Evolutionary conservation across 1,140 invertebrate species (phyloP).

Genomic region (Drosophila parvula): DNA sequence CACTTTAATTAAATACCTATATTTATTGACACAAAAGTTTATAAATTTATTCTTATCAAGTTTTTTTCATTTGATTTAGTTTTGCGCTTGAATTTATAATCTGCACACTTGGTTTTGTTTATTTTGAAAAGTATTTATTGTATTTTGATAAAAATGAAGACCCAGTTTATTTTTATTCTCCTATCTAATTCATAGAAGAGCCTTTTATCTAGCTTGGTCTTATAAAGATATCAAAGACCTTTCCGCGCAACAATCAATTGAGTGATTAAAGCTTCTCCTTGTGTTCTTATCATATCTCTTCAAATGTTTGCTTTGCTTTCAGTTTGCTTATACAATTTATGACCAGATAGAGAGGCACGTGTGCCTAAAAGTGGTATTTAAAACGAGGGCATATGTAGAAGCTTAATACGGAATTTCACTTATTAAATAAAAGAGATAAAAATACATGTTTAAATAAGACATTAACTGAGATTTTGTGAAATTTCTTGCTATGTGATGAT

Average conservation of each 20-base stretch:
- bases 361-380: slow-evolving; percentile 8
- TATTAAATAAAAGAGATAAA: neutral
- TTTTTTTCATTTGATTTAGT: slow-evolving; percentile 5
- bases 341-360: slow-evolving; percentile 24
- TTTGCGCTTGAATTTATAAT: neutral
- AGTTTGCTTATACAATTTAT: slow-evolving; percentile 20
- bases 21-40: neutral
- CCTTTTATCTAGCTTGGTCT: slow-evolving; percentile 40
- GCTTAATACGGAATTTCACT: neutral
- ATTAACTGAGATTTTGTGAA: neutral
- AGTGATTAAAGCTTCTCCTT: slow-evolving; percentile 27
- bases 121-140: slow-evolving; percentile 13
- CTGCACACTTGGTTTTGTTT: neutral
- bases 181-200: slow-evolving; percentile 20
- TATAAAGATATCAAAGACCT: slow-evolving; percentile 39
- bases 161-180: slow-evolving; percentile 10
- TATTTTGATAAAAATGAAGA: neutral
- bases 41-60: slow-evolving; percentile 8
- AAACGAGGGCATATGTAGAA: neutral
- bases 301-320: slow-evolving; percentile 2
- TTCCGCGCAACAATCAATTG: slow-evolving; percentile 32
- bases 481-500: neutral
- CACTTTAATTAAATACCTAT: neutral
- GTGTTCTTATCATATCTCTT: slow-evolving; percentile 40
- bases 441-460: neutral